Conservation (phyloP, 2,797 vertebrate species). For the Phrynocephalus guinanensis region DNA sequence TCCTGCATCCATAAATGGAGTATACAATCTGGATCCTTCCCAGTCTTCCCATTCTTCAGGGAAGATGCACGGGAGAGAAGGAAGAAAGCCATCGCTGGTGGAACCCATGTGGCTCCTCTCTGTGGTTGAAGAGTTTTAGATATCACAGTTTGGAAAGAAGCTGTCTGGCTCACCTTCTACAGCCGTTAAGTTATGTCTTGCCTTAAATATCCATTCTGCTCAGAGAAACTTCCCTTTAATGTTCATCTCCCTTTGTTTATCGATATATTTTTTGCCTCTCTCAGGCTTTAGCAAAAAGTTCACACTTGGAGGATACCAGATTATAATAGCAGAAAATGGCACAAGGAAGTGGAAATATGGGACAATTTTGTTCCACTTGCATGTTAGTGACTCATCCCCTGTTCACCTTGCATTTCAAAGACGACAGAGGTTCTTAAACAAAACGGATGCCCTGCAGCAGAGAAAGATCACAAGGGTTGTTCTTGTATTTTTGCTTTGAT, state of each 20-base stretch:
- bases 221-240: background rate
- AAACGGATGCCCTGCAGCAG: background rate
- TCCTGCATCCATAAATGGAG: background rate
- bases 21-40: background rate
- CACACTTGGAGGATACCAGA: background rate
- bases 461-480: constrained; percentile 1
- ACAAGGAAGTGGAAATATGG: background rate
- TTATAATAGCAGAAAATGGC: background rate
- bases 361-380: background rate
- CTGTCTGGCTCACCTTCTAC: no score
- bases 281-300: background rate
- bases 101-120: background rate
- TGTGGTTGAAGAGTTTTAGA: background rate
- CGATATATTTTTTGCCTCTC: background rate
- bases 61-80: background rate
- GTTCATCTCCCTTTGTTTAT: background rate
- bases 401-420: background rate
- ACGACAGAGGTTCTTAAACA: background rate
- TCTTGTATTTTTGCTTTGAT: constrained; percentile 9
- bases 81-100: background rate
- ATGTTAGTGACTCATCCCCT: background rate
- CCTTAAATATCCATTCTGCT: background rate
- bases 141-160: background rate
- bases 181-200: background rate
- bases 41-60: background rate